These are phyloP conservation scores for Nettapus auritus DNA, from an alignment of 2,113 vertebrate genomes.

Conservation along the genomic window DNA sequence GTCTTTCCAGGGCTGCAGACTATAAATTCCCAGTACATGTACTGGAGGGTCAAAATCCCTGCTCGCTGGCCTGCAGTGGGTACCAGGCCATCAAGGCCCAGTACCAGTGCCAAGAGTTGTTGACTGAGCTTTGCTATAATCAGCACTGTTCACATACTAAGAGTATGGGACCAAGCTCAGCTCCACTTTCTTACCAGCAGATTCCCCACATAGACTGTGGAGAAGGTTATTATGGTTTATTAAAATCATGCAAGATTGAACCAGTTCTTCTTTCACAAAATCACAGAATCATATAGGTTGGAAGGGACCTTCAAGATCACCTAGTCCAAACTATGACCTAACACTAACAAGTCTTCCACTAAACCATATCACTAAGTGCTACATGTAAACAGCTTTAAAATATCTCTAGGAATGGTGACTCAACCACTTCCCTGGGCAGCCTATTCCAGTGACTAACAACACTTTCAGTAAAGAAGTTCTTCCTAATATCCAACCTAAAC, in stretches of 20 bases:
- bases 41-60: neutral
- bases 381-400: too few relatives aligned
- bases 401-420: too few relatives aligned
- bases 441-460: too few relatives aligned
- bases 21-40: neutral
- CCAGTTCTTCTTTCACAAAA: neutral
- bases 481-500: too few relatives aligned
- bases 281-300: too few relatives aligned
- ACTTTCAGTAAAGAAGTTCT: too few relatives aligned
- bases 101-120: accelerated
- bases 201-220: neutral
- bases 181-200: neutral
- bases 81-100: neutral
- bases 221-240: neutral
- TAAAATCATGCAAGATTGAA: neutral
- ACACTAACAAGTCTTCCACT: too few relatives aligned
- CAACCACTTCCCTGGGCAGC: too few relatives aligned
- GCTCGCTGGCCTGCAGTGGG: neutral
- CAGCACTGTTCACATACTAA: neutral
- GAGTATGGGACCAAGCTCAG: accelerated
- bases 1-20: neutral
- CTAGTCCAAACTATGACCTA: too few relatives aligned
- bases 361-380: too few relatives aligned
- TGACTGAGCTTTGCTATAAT: neutral
- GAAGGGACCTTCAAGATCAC: too few relatives aligned